A percentile compares a stretch with the other conserved stretches of the same genome.
Conservation (phyloP, 35 echinoderm and acorn worm genomes). For the Chiridota heheva region DNA sequence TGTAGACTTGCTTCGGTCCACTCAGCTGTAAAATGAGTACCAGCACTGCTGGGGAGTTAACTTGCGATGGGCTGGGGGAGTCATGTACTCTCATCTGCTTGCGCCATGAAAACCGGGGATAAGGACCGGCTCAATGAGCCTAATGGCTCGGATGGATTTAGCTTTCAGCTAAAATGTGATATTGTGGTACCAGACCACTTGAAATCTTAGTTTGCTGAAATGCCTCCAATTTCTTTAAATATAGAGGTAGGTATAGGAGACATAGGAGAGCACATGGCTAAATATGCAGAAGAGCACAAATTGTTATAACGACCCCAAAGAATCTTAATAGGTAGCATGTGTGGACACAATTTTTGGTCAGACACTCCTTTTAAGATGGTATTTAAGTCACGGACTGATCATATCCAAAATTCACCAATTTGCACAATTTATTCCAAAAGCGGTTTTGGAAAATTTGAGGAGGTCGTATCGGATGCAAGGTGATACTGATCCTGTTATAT, state of each 20-base stretch:
- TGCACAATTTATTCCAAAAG: neutral
- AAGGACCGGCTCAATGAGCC: no score
- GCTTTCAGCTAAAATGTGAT: no score
- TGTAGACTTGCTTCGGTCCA: no score
- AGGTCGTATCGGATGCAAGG: slow-evolving; percentile 14
- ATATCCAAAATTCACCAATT: neutral
- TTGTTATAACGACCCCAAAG: slow-evolving; percentile 4
- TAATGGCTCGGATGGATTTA: no score
- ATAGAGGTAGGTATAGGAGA: slow-evolving; percentile 20
- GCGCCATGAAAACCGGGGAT: no score
- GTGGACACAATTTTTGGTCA: neutral
- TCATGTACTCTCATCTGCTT: no score
- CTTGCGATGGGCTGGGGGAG: no score
- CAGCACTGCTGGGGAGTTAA: no score
- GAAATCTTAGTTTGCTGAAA: slow-evolving; percentile 30
- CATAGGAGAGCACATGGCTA: slow-evolving; percentile 23
- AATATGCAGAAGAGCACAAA: neutral
- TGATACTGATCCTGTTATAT: neutral
- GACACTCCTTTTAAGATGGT: slow-evolving; percentile 19
- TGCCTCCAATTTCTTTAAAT: slow-evolving; percentile 43
- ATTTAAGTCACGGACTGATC: slow-evolving; percentile 10
- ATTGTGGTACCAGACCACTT: slow-evolving; percentile 8
- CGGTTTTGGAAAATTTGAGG: slow-evolving; percentile 12
- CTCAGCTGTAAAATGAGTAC: no score
- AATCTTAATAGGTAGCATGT: slow-evolving; percentile 1